These are phyloP conservation scores for Caenorhabditis latens DNA, from an alignment of 1,140 invertebrate species.

Conservation along the genomic window DNA sequence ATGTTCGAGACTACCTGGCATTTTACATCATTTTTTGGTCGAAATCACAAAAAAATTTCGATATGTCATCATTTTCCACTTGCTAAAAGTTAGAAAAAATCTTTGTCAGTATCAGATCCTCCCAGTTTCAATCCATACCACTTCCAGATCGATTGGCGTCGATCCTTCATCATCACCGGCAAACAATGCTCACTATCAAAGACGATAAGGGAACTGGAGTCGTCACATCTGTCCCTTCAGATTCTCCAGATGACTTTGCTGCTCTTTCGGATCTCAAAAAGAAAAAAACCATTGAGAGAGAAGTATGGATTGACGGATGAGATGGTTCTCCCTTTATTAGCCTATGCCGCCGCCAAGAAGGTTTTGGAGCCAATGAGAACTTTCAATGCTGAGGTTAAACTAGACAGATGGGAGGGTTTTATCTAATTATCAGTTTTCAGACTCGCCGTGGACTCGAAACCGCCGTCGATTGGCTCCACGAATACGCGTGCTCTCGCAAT, in stretches of 20 bases:
- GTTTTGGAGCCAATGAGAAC: constrained; percentile 86
- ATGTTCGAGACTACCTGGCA: not conserved
- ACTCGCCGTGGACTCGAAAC: constrained; percentile 95
- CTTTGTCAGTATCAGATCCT: too few relatives aligned
- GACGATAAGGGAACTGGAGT: constrained; percentile 95
- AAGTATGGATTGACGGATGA: constrained; percentile 93
- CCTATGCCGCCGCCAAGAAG: constrained; percentile 83
- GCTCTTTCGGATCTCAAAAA: constrained; percentile 94
- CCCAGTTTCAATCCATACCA: not conserved
- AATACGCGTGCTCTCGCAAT: constrained; percentile 96
- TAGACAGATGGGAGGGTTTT: too few relatives aligned
- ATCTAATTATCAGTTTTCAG: not conserved
- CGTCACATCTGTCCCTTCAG: constrained; percentile 97
- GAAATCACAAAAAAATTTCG: too few relatives aligned
- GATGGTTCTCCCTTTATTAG: constrained; percentile 89
- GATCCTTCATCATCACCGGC: constrained; percentile 97
- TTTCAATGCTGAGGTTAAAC: constrained; percentile 87
- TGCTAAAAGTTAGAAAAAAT: too few relatives aligned
- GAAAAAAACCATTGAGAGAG: constrained; percentile 89
- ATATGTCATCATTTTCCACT: too few relatives aligned
- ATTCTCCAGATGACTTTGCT: constrained; percentile 98
- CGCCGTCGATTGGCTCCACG: constrained; percentile 95
- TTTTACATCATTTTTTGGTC: too few relatives aligned
- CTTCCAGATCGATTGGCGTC: constrained; percentile 88
- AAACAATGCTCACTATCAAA: constrained; percentile 98